Evolutionary conservation across 2,888 invertebrate species (phyloP), one percentile per base, ranked within the genome.

Genomic region (Therioaphis trifolii): DNA sequence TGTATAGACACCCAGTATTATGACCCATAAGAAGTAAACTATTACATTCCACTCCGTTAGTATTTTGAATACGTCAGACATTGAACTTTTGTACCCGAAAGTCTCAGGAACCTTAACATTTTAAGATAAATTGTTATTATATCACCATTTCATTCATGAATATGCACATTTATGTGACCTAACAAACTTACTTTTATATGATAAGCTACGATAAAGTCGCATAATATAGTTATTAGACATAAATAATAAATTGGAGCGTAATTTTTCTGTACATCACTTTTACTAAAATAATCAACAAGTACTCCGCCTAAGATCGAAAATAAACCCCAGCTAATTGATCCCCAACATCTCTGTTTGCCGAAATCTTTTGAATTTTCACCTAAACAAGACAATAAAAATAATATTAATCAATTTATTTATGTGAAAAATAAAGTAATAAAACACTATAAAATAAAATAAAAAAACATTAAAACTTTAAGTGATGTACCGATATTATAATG

Each of bases 291-390:
- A 61, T 85, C 85, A 3, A 85, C 66, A 7, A 79, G 58, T 52
- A 35, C 68, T 27, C 85, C 85, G 2, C 77, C 66, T 7, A 74
- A 46, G 43, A 84, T 68, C 5, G 72, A 63, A 14, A 71, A 72
- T 5, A 79, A 14, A 24, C 85, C 85, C 78, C 82, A 85, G 52
- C 85, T 85, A 14, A 85, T 52, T 0, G 85, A 80, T 18, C 85
- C 85, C 74, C 85, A 85, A 78, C 84, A 72, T 35, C 85, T 71
- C 29, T 78, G 84, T 35, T 74, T 71, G 14, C 85, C 85, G 2
- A 75, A 85, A 29, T 78, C 21, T 29, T 80, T 43, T 3, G 75
- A 14, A 58, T 80, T 71, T n/a, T 55, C 55, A 14, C 76, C 85
- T 85, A 21, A 52, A 61, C 11, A 77, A 35, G 11, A 35, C 15